These are phyloP conservation scores for Pediacus dermestoides DNA, from an alignment of 2,888 invertebrate species.

Conservation along the genomic window DNA sequence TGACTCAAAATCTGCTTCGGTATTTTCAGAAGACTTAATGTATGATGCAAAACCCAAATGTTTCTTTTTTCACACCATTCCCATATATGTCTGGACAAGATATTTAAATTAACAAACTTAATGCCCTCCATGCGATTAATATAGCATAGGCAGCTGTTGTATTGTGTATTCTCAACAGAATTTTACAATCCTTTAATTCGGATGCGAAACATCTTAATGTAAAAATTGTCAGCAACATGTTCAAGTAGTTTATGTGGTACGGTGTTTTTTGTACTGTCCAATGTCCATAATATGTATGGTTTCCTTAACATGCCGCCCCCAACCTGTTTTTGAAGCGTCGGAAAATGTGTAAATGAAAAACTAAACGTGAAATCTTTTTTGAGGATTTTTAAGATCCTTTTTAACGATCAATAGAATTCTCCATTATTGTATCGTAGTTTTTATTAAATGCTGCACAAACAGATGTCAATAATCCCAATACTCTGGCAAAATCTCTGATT, in stretches of 20 bases:
- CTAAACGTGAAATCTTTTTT: too few species aligned
- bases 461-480: too few species aligned
- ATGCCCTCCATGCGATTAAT: constrained; percentile 17
- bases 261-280: constrained; percentile 19
- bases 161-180: constrained; percentile 21
- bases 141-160: constrained; percentile 15
- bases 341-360: too few species aligned
- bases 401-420: too few species aligned
- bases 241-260: constrained; percentile 22
- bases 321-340: constrained; percentile 18
- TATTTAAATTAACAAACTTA: constrained; percentile 2
- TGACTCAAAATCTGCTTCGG: too few species aligned
- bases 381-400: too few species aligned
- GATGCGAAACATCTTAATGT: constrained; percentile 20
- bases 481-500: too few species aligned
- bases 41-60: constrained; percentile 9
- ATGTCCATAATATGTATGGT: constrained; percentile 19
- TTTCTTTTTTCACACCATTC: constrained; percentile 23
- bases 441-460: too few species aligned
- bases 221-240: constrained; percentile 16
- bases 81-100: constrained; percentile 21
- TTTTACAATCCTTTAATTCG: constrained; percentile 9
- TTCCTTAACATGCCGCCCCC: constrained; percentile 22
- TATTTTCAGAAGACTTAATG: constrained; percentile 5
- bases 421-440: too few species aligned